phyloP scores from a whole-genome alignment of 2,888 invertebrate genomes.

The Scotopteryx bipunctaria region DNA sequence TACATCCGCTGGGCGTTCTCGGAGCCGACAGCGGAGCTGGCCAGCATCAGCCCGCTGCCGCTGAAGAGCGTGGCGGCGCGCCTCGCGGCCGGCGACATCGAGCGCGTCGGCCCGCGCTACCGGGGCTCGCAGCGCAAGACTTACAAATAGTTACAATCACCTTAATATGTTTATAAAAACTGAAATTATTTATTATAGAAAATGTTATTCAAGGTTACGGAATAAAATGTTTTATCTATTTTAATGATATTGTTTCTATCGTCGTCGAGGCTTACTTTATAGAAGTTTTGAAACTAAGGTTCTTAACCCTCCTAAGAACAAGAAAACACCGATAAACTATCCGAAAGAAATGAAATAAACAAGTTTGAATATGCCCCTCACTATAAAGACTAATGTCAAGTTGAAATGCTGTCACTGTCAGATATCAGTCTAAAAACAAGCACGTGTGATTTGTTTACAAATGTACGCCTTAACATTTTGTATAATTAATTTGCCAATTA shows the following conservation, averaged over 20 bases:
- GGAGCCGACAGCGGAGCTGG: conserved; percentile 51
- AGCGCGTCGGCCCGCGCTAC: conserved; percentile 52
- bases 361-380: too few species aligned
- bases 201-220: too few species aligned
- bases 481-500: not conserved
- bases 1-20: conserved; percentile 77
- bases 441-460: conserved; percentile 16
- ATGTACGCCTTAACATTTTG: not conserved
- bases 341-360: too few species aligned
- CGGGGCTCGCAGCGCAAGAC: conserved; percentile 14
- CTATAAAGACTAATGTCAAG: not conserved
- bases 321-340: too few species aligned
- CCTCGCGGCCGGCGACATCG: conserved; percentile 71
- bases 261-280: too few species aligned
- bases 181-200: too few species aligned
- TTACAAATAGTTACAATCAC: conserved; percentile 16
- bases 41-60: conserved; percentile 53
- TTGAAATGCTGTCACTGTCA: not conserved
- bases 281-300: too few species aligned
- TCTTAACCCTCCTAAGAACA: too few species aligned
- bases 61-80: conserved; percentile 59
- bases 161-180: too few species aligned
- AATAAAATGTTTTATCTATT: too few species aligned
- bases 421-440: not conserved
- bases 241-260: too few species aligned